phyloP scores from a whole-genome alignment of 2,888 invertebrate species.

The Hypselothyrea guttata region DNA sequence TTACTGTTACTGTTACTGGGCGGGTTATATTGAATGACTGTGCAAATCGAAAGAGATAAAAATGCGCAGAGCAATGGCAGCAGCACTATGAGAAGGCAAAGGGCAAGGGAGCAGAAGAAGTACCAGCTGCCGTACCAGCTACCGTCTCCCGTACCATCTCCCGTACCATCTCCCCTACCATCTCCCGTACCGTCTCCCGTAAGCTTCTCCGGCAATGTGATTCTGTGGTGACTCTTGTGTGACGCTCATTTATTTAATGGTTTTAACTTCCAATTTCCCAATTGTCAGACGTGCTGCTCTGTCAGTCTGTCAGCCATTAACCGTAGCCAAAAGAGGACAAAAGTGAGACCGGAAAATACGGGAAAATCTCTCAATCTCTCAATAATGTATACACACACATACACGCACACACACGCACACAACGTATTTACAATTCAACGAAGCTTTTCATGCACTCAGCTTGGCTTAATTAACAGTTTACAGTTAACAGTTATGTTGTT shows the following conservation, averaged over 20 bases:
- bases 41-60: constrained; percentile 75
- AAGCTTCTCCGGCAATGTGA: constrained; percentile 66
- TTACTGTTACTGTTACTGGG: constrained; percentile 27
- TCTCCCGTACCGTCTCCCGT: not conserved
- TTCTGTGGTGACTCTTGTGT: constrained; percentile 63
- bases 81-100: not conserved
- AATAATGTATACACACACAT: not conserved
- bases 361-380: constrained; percentile 17
- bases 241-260: constrained; percentile 79
- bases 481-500: not conserved
- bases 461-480: constrained; percentile 38
- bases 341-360: constrained; percentile 16
- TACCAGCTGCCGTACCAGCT: not conserved
- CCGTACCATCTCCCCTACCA: not conserved
- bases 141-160: not conserved
- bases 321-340: constrained; percentile 23
- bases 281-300: constrained; percentile 72
- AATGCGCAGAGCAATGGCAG: constrained; percentile 47
- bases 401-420: not conserved
- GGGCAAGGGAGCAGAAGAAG: not conserved
- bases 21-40: constrained; percentile 71
- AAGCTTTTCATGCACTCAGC: constrained; percentile 23
- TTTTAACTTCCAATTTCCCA: constrained; percentile 79
- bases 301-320: constrained; percentile 54
- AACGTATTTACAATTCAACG: constrained; percentile 19